Evolutionary conservation across 2,888 invertebrate species (phyloP), one percentile per base, ranked within the genome.

Genomic region (Rhogogaster chlorosoma): DNA sequence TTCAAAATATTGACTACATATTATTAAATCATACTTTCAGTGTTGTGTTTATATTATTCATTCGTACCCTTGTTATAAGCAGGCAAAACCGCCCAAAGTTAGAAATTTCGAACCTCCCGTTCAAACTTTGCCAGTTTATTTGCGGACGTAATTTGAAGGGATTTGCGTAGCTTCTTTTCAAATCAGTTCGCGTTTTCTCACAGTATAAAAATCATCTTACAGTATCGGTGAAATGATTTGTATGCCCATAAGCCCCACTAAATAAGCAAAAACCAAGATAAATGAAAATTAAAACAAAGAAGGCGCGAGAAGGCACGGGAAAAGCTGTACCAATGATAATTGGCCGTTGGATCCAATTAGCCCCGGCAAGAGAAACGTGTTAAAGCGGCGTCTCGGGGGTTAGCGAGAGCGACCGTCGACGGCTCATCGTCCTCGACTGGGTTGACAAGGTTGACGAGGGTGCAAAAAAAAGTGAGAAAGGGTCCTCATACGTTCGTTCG

Each of bases 281-380:
- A 67, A 67, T 18, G 18, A 67, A 18, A 32, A 9, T 67, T 18
- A 4, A 6, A 10, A 32, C 6, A 12, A 67, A 32, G 32, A 32
- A 42, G 73, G 22, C 9, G 73, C 42, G 73, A 22, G 12, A 12
- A 12, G n/a, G n/a, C 15, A 77, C 53, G 77, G 26, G 53, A 77
- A 77, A 53, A 77, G 18, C 32, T 49, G 10, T 77, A 15, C n/a
- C 49, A n/a, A 77, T 53, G 77, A 77, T 77, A 49, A 77, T 77
- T 77, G 49, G 32, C 53, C 77, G 49, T 77, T 53, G 77, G 53
- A 49, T 29, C 18, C 53, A 77, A 77, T 77, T 77, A 77, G 49
- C 15, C 18, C 18, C 53, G n/a, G 18, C 32, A 7, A 77, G 53
- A 26, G 26, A 38, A 73, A 77, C 77, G 77, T 77, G 77, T 49